Evolutionary conservation across 2,888 invertebrate species (phyloP).

Genomic region (Eupithecia insigniata): DNA sequence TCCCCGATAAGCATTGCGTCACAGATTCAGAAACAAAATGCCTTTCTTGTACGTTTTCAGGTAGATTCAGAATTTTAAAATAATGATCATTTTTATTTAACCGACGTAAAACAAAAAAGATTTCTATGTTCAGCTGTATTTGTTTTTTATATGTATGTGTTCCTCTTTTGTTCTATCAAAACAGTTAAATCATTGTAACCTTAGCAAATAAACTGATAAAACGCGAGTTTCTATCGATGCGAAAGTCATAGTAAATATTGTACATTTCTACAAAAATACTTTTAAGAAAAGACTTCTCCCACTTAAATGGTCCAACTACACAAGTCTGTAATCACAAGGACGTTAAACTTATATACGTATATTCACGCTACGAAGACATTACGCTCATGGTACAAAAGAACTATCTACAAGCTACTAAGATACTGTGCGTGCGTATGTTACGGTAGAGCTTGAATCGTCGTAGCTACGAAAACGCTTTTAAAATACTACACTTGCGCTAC

Average conservation of each 20-base stretch:
- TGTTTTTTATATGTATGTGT: too few species aligned
- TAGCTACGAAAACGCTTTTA: too few species aligned
- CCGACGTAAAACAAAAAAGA: too few species aligned
- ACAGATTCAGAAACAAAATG: slow-evolving; percentile 20
- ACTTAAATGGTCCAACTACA: background rate
- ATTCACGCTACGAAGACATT: background rate
- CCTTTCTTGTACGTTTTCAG: background rate
- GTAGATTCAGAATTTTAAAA: background rate
- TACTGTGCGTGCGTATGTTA: background rate
- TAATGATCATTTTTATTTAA: background rate
- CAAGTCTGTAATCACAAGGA: background rate
- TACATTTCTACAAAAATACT: background rate
- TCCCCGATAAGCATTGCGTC: slow-evolving; percentile 63
- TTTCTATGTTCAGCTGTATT: too few species aligned
- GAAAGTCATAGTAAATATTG: background rate
- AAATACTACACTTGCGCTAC: background rate
- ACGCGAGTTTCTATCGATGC: background rate
- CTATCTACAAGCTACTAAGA: background rate
- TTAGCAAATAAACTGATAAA: background rate
- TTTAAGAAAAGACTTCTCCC: background rate
- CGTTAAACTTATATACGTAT: background rate
- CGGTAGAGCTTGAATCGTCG: too few species aligned
- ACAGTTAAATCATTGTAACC: too few species aligned
- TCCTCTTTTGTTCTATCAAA: too few species aligned
- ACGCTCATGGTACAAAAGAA: background rate